Percentiles rank a stretch among this genome's conserved stretches.
Conservation (phyloP, 2,113 vertebrate species). For the Sapajus apella region DNA sequence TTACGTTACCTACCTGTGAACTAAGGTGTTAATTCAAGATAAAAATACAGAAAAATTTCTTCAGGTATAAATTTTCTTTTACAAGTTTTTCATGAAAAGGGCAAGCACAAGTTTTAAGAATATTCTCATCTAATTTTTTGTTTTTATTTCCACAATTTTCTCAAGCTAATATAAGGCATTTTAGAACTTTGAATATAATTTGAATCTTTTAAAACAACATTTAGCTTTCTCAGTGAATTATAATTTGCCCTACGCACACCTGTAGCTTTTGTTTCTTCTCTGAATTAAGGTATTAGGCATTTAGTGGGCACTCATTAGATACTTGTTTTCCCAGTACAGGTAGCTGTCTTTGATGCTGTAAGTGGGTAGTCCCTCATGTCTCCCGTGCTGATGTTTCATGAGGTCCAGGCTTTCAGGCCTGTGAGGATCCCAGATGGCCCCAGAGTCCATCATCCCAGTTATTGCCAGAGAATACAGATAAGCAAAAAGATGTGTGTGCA, state of each 20-base stretch:
- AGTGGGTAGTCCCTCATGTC: background rate
- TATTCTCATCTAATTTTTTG: background rate
- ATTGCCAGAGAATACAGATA: background rate
- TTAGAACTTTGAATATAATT: conserved; percentile 16
- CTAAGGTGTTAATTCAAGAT: background rate
- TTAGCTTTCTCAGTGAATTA: background rate
- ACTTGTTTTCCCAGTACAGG: background rate
- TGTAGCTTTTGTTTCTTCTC: background rate
- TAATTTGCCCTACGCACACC: background rate
- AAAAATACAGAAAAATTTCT: background rate
- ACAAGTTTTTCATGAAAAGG: background rate
- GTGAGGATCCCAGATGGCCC: background rate
- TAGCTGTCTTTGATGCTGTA: background rate
- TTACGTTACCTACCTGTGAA: background rate
- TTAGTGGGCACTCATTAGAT: background rate
- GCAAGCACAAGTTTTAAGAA: background rate
- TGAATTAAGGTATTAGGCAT: background rate
- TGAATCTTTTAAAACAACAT: conserved; percentile 34
- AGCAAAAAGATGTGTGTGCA: background rate
- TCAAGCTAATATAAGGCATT: background rate
- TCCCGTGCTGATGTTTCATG: background rate
- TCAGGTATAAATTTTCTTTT: background rate
- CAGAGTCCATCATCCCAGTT: background rate
- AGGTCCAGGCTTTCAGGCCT: background rate
- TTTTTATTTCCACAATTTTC: conserved; percentile 27